Evolutionary conservation across 1,140 invertebrate genomes (phyloP), one percentile per base, ranked within the genome.

Genomic region (Tetranychus cinnabarinus): DNA sequence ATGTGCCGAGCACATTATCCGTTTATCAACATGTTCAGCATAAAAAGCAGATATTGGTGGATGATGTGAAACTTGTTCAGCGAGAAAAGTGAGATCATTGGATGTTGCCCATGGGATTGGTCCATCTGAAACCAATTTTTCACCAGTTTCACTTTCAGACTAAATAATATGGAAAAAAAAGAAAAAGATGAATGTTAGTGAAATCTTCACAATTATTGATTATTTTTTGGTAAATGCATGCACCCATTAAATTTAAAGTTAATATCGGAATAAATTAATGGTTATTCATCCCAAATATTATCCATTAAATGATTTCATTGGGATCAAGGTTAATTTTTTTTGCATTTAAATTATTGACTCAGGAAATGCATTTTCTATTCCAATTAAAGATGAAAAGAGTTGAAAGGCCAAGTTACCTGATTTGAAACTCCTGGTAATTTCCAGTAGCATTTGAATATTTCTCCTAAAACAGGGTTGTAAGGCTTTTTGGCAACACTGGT

Each of bases 41-140:
- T 97, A 97, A 75, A 97, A 97, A 15, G 88, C 92, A 67, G 88
- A 93, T 66, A 96, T 86, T 86, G 95, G 95, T 12, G 95, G 96
- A 79, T 98, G 95, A 78, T 99, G 95, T 10, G 90, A 97, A 4
- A 99, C 95, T 77, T 98, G 95, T 74, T 98, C 95, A 2, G 93
- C 91, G 62, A 93, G 80, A 74, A 97, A 98, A 8, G 82, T 81
- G 4, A 92, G 77, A 68, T 90, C 84, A 72, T 85, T 78, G 46
- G 78, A 75, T 6, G 76, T 77, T 69, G 83, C 85, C 86, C 86
- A 88, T 15, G 83, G 82, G 58, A 89, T 77, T 10, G 85, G 84
- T 1, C 86, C 86, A 68, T 87, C 84, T 31, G 54, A 12, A 23
- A 23, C 23, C 23, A 23, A 23, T 23, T 23, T 23, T 23, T 23